Evolutionary conservation across 2,113 vertebrate species (phyloP).

Genomic region (Agapornis roseicollis): DNA sequence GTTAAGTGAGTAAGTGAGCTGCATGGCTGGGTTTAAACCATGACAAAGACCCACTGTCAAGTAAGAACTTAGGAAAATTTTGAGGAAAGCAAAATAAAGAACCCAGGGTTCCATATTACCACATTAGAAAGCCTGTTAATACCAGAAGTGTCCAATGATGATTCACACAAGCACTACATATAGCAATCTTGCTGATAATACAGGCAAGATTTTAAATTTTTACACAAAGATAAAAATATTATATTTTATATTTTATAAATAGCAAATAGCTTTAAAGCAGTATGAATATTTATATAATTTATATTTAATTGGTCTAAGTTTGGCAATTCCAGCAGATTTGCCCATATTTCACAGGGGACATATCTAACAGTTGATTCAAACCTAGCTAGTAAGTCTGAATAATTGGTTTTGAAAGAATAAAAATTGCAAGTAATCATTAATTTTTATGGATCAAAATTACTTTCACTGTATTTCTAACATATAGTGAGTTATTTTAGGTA

Average conservation of each 20-base stretch:
- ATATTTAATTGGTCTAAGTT: neutral
- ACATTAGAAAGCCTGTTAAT: neutral
- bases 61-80: neutral
- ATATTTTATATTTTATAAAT: neutral
- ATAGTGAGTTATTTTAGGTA: neutral
- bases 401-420: conserved; percentile 17
- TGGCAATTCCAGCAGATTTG: neutral
- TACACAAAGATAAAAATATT: neutral
- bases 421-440: neutral
- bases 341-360: neutral
- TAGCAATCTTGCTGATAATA: neutral
- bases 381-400: neutral
- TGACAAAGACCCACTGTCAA: neutral
- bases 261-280: neutral
- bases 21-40: too few relatives aligned
- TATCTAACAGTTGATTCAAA: neutral
- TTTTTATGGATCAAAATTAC: neutral
- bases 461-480: neutral
- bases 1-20: too few relatives aligned
- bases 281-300: neutral
- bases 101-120: neutral
- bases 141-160: neutral
- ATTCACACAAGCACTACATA: neutral
- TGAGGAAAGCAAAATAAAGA: neutral
- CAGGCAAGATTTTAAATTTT: neutral